Evolutionary conservation across 1,140 invertebrate genomes (phyloP), one percentile per base, ranked within the genome.

Genomic region (Artemia franciscana): DNA sequence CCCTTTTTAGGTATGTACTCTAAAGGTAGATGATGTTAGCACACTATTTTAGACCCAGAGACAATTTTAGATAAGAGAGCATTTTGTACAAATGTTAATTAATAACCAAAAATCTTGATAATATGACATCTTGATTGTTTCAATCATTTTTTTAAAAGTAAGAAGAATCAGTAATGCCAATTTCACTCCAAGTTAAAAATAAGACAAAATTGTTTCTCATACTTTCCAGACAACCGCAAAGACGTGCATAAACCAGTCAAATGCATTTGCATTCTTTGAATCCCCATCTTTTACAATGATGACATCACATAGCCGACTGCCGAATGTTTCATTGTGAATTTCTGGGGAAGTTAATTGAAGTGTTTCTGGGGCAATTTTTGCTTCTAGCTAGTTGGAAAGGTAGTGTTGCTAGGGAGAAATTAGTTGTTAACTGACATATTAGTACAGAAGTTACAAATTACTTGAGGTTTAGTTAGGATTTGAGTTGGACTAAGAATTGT

Each of bases 251-350:
- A 84, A 74, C 59, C 81, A 81, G 67, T 81, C 79, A 3, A 74
- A 30, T 0, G 63, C 66, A 15, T 76, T 78, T 0, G 81, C 80
- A 60, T 75, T 76, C 61, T 80, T 76, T 1, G 80, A 65, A 67
- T 83, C 79, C 5, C 81, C 81, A 5, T 80, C 81, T 68, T 82
- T 83, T 4, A 83, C 80, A 64, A 77, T 80, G 72, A 83, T 75
- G 0, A 80, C 80, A 58, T 78, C 74, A 60, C 75, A 72, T 59
- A 82, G 75, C 67, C 82, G 81, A 62, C 77, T 70, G 4, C 68
- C 71, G 76, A 79, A 83, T 0, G 79, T 78, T 59, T 77, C 73
- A 27, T 76, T 74, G 30, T 79, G 75, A 12, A 82, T 72, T 65
- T 74, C 65, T n/a, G n/a, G n/a, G n/a, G n/a, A n/a, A n/a, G n/a